A percentile compares a stretch with the other conserved stretches of the same genome.
Conservation (phyloP, 2,888 invertebrate genomes). For the Nomada flava region DNA sequence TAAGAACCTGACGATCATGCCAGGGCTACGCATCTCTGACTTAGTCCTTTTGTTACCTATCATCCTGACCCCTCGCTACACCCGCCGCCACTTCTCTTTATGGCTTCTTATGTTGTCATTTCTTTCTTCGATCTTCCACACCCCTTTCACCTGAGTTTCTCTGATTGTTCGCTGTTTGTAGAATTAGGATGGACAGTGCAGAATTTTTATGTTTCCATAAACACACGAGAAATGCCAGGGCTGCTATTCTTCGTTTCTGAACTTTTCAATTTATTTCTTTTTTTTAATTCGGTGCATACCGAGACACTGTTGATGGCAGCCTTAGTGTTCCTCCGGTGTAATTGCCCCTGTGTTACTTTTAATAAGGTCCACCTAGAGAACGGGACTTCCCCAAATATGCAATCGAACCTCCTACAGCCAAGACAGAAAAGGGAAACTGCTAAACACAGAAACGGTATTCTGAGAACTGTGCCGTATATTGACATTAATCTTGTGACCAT, state of each 20-base stretch:
- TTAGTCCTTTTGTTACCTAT: slow-evolving; percentile 20
- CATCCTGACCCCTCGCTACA: slow-evolving; percentile 25
- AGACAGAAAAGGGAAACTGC: slow-evolving; percentile 10
- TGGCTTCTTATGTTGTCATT: slow-evolving; percentile 37
- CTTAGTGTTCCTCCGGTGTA: slow-evolving; percentile 15
- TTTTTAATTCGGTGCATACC: neutral
- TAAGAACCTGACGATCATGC: slow-evolving; percentile 86
- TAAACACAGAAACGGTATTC: slow-evolving; percentile 55
- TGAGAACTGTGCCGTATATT: slow-evolving; percentile 50
- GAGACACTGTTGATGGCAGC: slow-evolving; percentile 3
- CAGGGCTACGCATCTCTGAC: slow-evolving; percentile 67
- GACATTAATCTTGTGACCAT: slow-evolving; percentile 14
- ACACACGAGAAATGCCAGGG: slow-evolving; percentile 11
- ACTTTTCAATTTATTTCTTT: neutral
- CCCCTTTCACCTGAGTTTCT: slow-evolving; percentile 26
- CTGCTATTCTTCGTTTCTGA: neutral
- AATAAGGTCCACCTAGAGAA: slow-evolving; percentile 39
- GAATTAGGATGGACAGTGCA: slow-evolving; percentile 21
- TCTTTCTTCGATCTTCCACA: slow-evolving; percentile 14
- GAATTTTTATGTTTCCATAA: neutral
- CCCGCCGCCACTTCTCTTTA: slow-evolving; percentile 12
- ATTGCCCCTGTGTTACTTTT: slow-evolving; percentile 14
- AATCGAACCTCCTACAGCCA: slow-evolving; percentile 32
- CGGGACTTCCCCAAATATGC: slow-evolving; percentile 32
- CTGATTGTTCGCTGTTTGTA: slow-evolving; percentile 35